phyloP scores from a whole-genome alignment of 2,888 invertebrate genomes.

The Hyles lineata region DNA sequence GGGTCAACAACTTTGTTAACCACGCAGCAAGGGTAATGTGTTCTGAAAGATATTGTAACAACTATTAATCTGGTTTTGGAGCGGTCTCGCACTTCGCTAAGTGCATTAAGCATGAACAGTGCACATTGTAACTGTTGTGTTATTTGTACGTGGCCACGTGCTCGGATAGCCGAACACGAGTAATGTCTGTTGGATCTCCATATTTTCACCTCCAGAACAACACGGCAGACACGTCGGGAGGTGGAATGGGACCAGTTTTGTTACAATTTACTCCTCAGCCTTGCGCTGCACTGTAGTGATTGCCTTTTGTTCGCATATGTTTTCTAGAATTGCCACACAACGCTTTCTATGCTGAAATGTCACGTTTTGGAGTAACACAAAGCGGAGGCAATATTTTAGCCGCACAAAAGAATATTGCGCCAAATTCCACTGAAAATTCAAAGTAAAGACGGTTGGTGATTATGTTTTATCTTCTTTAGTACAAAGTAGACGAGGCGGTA shows the following conservation, averaged over 20 bases:
- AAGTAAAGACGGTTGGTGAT: not conserved
- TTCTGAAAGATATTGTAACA: not conserved
- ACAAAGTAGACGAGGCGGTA: not conserved
- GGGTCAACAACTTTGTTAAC: no score
- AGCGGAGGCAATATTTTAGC: slow-evolving; percentile 6
- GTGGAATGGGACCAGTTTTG: not conserved
- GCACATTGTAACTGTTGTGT: not conserved
- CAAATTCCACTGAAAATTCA: slow-evolving; percentile 9
- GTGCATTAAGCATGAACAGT: not conserved
- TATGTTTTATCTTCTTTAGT: not conserved
- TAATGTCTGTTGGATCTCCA: not conserved
- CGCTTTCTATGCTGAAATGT: slow-evolving; percentile 37
- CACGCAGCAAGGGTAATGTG: no score
- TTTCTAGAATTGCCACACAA: slow-evolving; percentile 36
- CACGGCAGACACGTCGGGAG: not conserved
- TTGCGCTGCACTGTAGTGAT: slow-evolving; percentile 32
- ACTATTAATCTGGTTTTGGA: not conserved
- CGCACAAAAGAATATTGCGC: slow-evolving; percentile 3
- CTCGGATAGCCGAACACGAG: not conserved
- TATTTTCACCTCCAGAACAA: slow-evolving; percentile 9
- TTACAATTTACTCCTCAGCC: slow-evolving; percentile 23
- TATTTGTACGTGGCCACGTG: not conserved
- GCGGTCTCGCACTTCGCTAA: not conserved
- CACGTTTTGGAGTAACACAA: slow-evolving; percentile 36
- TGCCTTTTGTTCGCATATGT: slow-evolving; percentile 36